phyloP scores from a whole-genome alignment of 2,113 vertebrate genomes.

The Oreocharis arfaki region DNA sequence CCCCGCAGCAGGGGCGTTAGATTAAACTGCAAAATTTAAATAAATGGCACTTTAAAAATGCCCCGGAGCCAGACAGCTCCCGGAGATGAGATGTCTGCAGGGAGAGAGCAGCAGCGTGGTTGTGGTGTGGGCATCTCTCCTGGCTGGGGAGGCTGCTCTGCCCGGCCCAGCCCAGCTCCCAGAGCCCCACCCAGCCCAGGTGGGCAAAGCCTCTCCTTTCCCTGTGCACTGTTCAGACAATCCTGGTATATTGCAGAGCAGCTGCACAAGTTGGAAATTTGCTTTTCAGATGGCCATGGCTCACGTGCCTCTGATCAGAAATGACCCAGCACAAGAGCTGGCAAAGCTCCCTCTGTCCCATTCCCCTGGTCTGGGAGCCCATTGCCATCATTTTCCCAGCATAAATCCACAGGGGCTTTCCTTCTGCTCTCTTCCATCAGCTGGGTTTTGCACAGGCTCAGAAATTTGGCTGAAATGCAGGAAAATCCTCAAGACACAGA shows the following conservation, averaged over 20 bases:
- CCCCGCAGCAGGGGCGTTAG: background rate
- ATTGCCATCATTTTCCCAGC: accelerated
- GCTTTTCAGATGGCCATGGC: accelerated
- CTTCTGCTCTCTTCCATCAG: background rate
- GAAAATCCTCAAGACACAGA: background rate
- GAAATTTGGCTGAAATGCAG: background rate
- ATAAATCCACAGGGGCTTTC: accelerated
- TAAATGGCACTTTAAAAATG: background rate
- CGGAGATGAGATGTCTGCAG: background rate
- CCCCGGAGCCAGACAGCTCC: background rate
- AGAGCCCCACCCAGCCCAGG: background rate
- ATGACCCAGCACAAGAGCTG: accelerated
- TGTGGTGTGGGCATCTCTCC: background rate
- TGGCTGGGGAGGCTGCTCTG: background rate
- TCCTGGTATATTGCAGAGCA: background rate
- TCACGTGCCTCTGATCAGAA: background rate
- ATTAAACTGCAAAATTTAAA: background rate
- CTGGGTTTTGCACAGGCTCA: background rate
- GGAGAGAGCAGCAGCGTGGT: background rate
- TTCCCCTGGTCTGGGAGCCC: background rate
- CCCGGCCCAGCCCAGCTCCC: background rate
- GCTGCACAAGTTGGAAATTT: background rate
- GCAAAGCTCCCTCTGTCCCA: accelerated
- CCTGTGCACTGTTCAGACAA: too few species aligned
- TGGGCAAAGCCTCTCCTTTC: background rate